phyloP scores from a whole-genome alignment of 2,888 invertebrate genomes.

The Melinopterus prodromus region DNA sequence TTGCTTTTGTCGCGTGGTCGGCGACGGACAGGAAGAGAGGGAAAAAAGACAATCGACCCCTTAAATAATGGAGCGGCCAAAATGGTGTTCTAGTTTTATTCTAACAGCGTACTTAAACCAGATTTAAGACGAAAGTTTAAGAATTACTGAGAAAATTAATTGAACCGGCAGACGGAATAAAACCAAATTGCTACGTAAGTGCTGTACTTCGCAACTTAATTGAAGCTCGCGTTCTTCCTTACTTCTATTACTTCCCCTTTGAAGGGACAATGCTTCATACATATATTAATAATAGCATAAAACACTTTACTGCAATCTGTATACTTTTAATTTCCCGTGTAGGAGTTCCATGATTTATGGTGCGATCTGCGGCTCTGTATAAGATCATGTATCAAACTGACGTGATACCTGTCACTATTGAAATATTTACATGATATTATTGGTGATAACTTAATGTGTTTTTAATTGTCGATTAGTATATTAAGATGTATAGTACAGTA shows the following conservation, averaged over 20 bases:
- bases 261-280: not conserved
- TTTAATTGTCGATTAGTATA: too few relatives aligned
- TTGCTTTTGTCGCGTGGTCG: slow-evolving; percentile 28
- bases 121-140: slow-evolving; percentile 33
- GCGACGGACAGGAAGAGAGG: slow-evolving; percentile 5
- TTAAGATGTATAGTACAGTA: too few relatives aligned
- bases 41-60: slow-evolving; percentile 26
- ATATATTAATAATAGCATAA: not conserved
- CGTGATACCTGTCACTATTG: too few relatives aligned
- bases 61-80: slow-evolving; percentile 34
- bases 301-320: not conserved
- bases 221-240: not conserved
- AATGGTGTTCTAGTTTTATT: slow-evolving; percentile 33
- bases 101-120: slow-evolving; percentile 34
- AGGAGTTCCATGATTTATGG: too few relatives aligned
- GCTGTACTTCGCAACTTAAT: slow-evolving; percentile 12
- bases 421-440: too few relatives aligned
- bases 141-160: slow-evolving; percentile 34
- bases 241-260: not conserved
- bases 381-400: too few relatives aligned
- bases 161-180: slow-evolving; percentile 31
- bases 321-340: not conserved
- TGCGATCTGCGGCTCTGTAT: too few relatives aligned
- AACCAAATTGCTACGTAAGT: slow-evolving; percentile 27
- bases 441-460: too few relatives aligned